Evolutionary conservation across 2,113 vertebrate genomes (phyloP), one percentile per base, ranked within the genome.

Genomic region (Tachuris rubrigastra): DNA sequence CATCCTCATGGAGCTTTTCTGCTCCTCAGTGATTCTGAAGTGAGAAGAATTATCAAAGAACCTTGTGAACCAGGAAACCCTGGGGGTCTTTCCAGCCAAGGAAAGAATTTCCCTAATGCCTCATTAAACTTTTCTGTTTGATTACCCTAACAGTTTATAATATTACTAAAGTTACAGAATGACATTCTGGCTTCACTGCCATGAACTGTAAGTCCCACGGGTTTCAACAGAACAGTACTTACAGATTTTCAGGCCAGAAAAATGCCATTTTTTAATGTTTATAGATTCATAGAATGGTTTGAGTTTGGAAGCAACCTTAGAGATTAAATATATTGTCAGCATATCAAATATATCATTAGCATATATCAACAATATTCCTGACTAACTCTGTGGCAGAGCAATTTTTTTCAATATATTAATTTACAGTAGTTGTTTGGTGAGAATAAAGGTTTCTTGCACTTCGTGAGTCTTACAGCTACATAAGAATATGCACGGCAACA

Each of bases 101-200:
- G 47, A 71, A 60, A 88, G 39, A 80, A 87, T 77, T 94, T 85
- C 65, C 87, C 28, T 68, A 39, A 77, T 0, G 9, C 18, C 17
- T 88, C 79, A 52, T 86, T 91, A 78, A 81, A 75, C 66, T 89
- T 35, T 86, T 39, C 65, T 78, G 41, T 94, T 86, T 88, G 75
- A 88, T 81, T 77, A 71, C 10, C 15, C 18, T 56, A 80, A 72
- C 25, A 72, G 33, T 80, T 94, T 71, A 50, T 71, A 71, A 53
- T 47, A 86, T 74, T 84, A 88, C 52, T 89, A 6, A 84, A 86
- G 35, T 86, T 76, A 81, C 25, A 44, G n/a, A 89, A 88, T 74
- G 56, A 81, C 47, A 74, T 88, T 82, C 82, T 90, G 55, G 27
- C 53, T 86, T 88, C 65, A 65, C 59, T 74, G 47, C 8, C 2